Percentiles rank a stretch among this genome's conserved stretches.
Evolutionary conservation across 2,797 vertebrate species (phyloP).

Genomic region (Menidia menidia): DNA sequence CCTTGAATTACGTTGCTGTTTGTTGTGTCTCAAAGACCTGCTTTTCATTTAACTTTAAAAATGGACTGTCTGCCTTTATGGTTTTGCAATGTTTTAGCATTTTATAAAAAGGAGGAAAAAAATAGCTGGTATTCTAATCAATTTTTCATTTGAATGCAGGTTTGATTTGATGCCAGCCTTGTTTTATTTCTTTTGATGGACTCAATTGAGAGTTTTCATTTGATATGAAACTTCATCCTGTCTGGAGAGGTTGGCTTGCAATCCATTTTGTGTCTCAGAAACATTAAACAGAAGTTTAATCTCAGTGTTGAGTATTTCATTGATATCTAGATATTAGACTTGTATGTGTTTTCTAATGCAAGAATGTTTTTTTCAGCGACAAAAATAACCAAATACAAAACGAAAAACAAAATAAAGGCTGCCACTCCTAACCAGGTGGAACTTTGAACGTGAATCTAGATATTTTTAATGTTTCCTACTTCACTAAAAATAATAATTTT

Average conservation of each 20-base stretch:
- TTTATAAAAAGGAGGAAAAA: conserved; percentile 48
- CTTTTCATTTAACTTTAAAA: conserved; percentile 76
- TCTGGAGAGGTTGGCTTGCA: conserved; percentile 38
- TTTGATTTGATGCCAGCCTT: conserved; percentile 51
- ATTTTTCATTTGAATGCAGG: conserved; percentile 45
- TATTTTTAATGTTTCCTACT: too few species aligned
- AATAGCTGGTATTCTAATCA: conserved; percentile 44
- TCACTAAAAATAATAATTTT: too few species aligned
- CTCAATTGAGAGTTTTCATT: conserved; percentile 38
- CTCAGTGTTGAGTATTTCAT: conserved; percentile 9
- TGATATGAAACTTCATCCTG: conserved; percentile 36
- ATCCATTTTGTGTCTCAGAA: conserved; percentile 56
- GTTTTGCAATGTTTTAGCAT: conserved; percentile 43
- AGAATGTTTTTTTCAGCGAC: too few species aligned
- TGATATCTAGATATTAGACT: neutral
- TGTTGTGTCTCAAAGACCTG: conserved; percentile 81
- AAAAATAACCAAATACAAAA: neutral
- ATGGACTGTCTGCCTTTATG: conserved; percentile 48
- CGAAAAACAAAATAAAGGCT: neutral
- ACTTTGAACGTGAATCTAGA: neutral
- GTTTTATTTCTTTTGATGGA: conserved; percentile 41
- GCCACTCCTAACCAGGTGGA: neutral
- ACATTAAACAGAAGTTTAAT: conserved; percentile 61
- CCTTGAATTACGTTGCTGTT: conserved; percentile 70
- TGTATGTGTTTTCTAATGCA: neutral